Conservation (phyloP, 2,888 invertebrate species). For the Aspidiotus destructor region DNA sequence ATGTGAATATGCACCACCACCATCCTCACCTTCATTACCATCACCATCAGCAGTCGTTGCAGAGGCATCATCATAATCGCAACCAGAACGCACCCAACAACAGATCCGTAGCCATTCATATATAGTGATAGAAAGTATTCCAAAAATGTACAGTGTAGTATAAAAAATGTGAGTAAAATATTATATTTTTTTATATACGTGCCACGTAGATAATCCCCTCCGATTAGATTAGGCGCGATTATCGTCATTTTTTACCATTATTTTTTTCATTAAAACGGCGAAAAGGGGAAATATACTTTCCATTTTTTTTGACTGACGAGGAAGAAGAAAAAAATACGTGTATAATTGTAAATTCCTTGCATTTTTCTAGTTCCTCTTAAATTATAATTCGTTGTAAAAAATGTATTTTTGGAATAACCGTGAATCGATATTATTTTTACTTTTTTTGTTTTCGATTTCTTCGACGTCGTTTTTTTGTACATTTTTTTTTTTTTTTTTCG, state of each 20-base stretch:
- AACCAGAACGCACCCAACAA: slow-evolving; percentile 48
- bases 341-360: slow-evolving; percentile 6
- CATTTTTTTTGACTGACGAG: not conserved
- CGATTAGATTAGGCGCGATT: not conserved
- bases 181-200: too few relatives aligned
- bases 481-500: slow-evolving; percentile 12
- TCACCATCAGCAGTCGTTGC: slow-evolving; percentile 38
- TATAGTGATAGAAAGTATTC: slow-evolving; percentile 43
- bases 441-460: not conserved
- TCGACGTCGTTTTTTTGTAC: not conserved
- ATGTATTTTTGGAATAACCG: not conserved
- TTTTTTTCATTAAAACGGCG: not conserved
- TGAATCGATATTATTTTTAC: not conserved
- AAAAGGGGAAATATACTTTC: not conserved
- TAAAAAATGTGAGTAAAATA: not conserved
- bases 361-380: slow-evolving; percentile 12
- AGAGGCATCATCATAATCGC: slow-evolving; percentile 36
- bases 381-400: slow-evolving; percentile 5
- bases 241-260: not conserved
- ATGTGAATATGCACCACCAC: slow-evolving; percentile 45
- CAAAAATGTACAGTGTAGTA: slow-evolving; percentile 3
- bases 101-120: slow-evolving; percentile 68
- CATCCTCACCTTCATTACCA: slow-evolving; percentile 49
- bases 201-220: too few relatives aligned
- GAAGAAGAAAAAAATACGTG: not conserved